These are phyloP conservation scores for Drusus annulatus DNA, from an alignment of 1,140 invertebrate species.

Conservation along the genomic window DNA sequence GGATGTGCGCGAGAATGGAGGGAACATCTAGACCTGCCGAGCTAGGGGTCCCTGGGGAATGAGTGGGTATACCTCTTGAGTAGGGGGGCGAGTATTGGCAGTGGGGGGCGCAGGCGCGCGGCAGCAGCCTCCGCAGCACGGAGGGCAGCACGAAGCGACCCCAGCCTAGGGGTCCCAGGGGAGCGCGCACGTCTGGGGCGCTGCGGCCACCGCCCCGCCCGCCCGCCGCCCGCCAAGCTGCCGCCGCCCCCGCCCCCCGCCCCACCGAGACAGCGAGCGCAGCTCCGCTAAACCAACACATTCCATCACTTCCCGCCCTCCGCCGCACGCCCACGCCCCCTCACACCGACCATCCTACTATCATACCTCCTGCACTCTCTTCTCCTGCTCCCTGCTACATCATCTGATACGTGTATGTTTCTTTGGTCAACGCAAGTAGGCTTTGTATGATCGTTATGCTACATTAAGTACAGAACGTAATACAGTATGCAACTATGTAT, in stretches of 20 bases:
- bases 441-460: too few relatives aligned
- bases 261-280: constrained; percentile 69
- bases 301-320: constrained; percentile 13
- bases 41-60: constrained; percentile 35
- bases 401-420: too few relatives aligned
- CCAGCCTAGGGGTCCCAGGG: constrained; percentile 68
- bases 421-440: too few relatives aligned
- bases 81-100: constrained; percentile 80
- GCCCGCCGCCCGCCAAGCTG: constrained; percentile 63
- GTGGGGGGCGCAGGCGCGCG: constrained; percentile 80
- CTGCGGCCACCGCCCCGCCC: constrained; percentile 64
- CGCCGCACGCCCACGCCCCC: neutral
- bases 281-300: constrained; percentile 65
- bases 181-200: constrained; percentile 69
- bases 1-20: neutral
- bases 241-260: constrained; percentile 67
- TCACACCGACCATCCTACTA: neutral
- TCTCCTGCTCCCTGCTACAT: too few relatives aligned
- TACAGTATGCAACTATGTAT: too few relatives aligned
- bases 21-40: neutral
- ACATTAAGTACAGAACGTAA: too few relatives aligned
- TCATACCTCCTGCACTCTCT: too few relatives aligned
- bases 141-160: constrained; percentile 69
- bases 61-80: constrained; percentile 75
- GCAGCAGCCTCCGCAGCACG: constrained; percentile 78